Evolutionary conservation across 2,113 vertebrate genomes (phyloP), one percentile per base, ranked within the genome.

Genomic region (Mastomys coucha): DNA sequence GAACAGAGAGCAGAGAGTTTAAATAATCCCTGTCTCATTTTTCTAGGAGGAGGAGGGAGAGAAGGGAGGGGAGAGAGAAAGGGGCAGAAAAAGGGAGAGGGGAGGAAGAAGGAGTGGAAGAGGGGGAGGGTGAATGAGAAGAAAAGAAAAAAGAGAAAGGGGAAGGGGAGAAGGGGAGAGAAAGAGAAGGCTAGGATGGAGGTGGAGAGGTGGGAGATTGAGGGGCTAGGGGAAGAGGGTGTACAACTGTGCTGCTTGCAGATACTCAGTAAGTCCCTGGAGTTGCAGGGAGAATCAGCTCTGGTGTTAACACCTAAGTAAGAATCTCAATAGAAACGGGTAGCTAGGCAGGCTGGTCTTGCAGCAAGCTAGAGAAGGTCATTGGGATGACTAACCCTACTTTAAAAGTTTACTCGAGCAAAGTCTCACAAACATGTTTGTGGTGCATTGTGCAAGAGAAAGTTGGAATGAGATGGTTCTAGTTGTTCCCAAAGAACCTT

Each of bases 321-420:
- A 53, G 78, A 87, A 65, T 56, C 13, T 84, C 42, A 88, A 22
- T 20, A 24, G 20, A 19, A 10, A 89, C 51, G 73, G 5, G 2
- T 33, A 39, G 17, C 10, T 26, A 78, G n/a, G 20, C 75, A 63
- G 56, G 26, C 22, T 39, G 49, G 5, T 58, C 42, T 26, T 56
- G 42, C 5, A 65, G 36, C 20, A 53, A 39, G 33, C 39, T 60
- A n/a, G 70, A 88, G 26, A 7, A 75, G 45, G 84, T n/a, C 26
- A 20, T 4, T 63, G 4, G 22, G 63, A 7, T 91, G 70, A 69
- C 82, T 67, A 94, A 92, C 93, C 28, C n/a, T 49, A 13, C 51
- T 63, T 96, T 16, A 28, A 14, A 81, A 75, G 65, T 89, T 80
- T 84, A 24, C n/a, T 92, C 67, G 78, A 51, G n/a, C 92, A 92